Base-by-base conservation (phyloP, 2,113 vertebrate genomes). In the Chauna torquata region DNA sequence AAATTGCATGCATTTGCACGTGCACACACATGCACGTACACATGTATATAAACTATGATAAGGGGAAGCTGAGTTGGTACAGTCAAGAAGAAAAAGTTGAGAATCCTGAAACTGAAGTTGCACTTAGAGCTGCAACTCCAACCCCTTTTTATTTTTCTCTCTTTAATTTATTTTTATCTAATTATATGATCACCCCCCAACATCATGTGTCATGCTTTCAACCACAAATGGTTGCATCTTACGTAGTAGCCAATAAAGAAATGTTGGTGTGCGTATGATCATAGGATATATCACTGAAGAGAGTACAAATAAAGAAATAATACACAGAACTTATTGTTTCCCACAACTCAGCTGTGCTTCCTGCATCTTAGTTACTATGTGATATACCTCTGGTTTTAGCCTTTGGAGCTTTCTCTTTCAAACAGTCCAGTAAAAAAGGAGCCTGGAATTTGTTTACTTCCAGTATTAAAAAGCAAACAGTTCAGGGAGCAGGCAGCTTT, bases 391-490 rank as follows among this genome's bases (percentile, higher is more conserved):
- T 81, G 80, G 30, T 88, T 91, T 84, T 86, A 93, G 77, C 32
- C 52, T 78, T 85, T 49, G 6, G 54, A 94, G 61, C 6, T 82
- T 90, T 84, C 32, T 68, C 69, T 92, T 96, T 88, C 40, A 75
- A 91, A 57, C 11, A 77, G 8, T 94, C 44, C 13, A 84, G 76
- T 80, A 81, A 92, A 92, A 92, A 47, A 2, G 8, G 71, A 92
- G 40, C 58, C 81, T 92, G 81, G 49, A 23, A 40, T 84, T 94
- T 82, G 65, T 95, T 96, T 97, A 89, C 62, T 79, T 92, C 44
- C 65, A 28, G 20, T 84, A 76, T 87, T 89, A 92, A 95, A 95
- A 95, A 94, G 44, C 77, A 93, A 90, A 78, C 44, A 95, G 82
- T 44, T 87, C 1, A 2, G 30, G 28, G 40, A 86, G 23, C 55